These are phyloP conservation scores for Eledone cirrhosa DNA, from an alignment of 2,888 invertebrate genomes.

Conservation along the genomic window DNA sequence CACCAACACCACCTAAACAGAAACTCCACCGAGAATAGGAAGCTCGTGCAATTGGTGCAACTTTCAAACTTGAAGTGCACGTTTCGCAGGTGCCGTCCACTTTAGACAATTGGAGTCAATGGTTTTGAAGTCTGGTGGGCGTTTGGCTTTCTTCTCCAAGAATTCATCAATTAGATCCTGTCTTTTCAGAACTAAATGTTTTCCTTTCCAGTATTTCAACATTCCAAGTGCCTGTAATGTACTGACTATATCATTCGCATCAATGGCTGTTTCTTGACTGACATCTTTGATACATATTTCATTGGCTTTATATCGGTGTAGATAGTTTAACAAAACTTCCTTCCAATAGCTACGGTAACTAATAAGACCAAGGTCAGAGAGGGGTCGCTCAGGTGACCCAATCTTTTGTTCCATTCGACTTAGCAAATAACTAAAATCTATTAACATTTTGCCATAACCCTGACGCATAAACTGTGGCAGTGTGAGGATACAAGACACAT, in stretches of 20 bases:
- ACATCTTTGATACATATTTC: slow-evolving; percentile 87
- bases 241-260: slow-evolving; percentile 96
- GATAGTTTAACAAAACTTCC: slow-evolving; percentile 88
- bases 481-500: slow-evolving; percentile 97
- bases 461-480: slow-evolving; percentile 95
- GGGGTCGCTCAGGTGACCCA: slow-evolving; percentile 98
- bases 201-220: slow-evolving; percentile 99
- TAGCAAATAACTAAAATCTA: slow-evolving; percentile 97
- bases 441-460: slow-evolving; percentile 95
- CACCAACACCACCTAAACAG: no score
- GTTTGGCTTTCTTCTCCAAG: slow-evolving; percentile 81
- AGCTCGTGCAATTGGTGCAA: neutral
- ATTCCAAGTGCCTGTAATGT: slow-evolving; percentile 95
- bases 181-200: slow-evolving; percentile 94
- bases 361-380: slow-evolving; percentile 95
- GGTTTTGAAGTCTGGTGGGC: slow-evolving; percentile 81
- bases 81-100: slow-evolving; percentile 78
- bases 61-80: slow-evolving; percentile 29
- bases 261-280: slow-evolving; percentile 91
- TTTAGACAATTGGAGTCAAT: slow-evolving; percentile 87
- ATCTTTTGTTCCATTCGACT: slow-evolving; percentile 96
- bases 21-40: neutral
- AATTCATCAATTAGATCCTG: slow-evolving; percentile 95
- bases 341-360: slow-evolving; percentile 99
- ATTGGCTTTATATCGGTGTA: slow-evolving; percentile 88